These are phyloP conservation scores for Meloidogyne chitwoodi DNA, from an alignment of 1,140 invertebrate genomes.

Conservation along the genomic window DNA sequence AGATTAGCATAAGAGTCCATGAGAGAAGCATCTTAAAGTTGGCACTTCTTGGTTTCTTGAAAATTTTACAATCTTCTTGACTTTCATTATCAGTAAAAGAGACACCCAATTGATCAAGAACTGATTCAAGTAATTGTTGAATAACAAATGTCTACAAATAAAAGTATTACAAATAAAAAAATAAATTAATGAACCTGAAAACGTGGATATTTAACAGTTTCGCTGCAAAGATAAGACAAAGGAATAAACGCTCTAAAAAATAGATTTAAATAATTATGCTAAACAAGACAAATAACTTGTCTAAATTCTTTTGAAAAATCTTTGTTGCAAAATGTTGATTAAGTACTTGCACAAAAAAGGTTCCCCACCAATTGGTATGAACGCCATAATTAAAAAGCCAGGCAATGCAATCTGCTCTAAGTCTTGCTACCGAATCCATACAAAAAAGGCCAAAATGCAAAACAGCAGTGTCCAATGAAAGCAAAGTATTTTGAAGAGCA, in stretches of 20 bases:
- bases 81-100: background rate
- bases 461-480: constrained; percentile 30
- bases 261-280: background rate
- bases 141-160: background rate
- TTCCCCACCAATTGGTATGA: constrained; percentile 21
- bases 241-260: constrained; percentile 25
- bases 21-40: background rate
- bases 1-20: background rate
- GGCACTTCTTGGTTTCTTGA: background rate
- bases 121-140: background rate
- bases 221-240: constrained; percentile 32
- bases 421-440: constrained; percentile 16
- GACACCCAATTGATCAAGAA: background rate
- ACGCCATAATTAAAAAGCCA: constrained; percentile 27
- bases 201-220: constrained; percentile 24
- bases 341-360: constrained; percentile 32
- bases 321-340: constrained; percentile 20
- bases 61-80: background rate
- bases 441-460: constrained; percentile 33
- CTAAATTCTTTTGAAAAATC: constrained; percentile 1
- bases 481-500: background rate
- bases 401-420: constrained; percentile 26
- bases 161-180: background rate
- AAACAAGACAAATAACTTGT: background rate
- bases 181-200: background rate